Evolutionary conservation across 2,797 vertebrate species (phyloP), one percentile per base, ranked within the genome.

Genomic region (Squalus acanthias): DNA sequence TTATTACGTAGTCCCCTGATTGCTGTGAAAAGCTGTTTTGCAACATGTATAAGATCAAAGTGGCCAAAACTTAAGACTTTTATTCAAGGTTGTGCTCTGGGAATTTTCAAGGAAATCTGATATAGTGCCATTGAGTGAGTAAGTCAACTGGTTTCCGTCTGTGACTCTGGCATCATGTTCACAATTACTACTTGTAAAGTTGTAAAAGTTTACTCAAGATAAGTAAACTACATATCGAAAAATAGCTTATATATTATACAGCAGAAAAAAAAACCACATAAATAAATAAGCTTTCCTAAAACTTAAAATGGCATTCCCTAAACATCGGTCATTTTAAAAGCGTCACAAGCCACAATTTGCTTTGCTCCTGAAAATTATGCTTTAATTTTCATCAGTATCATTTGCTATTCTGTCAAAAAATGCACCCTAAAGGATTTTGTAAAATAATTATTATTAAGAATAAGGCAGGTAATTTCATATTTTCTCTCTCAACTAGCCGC

Each of bases 1-100:
- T 60, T 53, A 95, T 95, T 57, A 76, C 46, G 0, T 60, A 74
- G 70, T 76, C 94, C 94, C 70, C 50, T 20, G 50, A 33, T 95
- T 72, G 69, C 26, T 33, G 94, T 76, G 94, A 76, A 76, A 95
- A 95, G 70, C 94, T 95, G 50, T 95, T 74, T 76, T 57, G 70
- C 50, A 74, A 76, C 94, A 76, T 76, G 94, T 57, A 76, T 13
- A n/a, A 95, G 94, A 95, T 95, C 94, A 95, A 95, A 95, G 94
- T 57, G 50, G 26, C 50, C 70, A 57, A 57, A 74, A 33, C 46
- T 29, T 7, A 74, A 33, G 94, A 76, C 22, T 74, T 95, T 74
- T n/a, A 95, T 60, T 95, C 50, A 53, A 33, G 70, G 12, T 57
- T 57, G 94, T 74, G 46, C 92, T 76, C 46, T 95, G 70, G 94